phyloP scores from a whole-genome alignment of 92 coral and sea anemone genomes.

The Epizoanthus ramosus region DNA sequence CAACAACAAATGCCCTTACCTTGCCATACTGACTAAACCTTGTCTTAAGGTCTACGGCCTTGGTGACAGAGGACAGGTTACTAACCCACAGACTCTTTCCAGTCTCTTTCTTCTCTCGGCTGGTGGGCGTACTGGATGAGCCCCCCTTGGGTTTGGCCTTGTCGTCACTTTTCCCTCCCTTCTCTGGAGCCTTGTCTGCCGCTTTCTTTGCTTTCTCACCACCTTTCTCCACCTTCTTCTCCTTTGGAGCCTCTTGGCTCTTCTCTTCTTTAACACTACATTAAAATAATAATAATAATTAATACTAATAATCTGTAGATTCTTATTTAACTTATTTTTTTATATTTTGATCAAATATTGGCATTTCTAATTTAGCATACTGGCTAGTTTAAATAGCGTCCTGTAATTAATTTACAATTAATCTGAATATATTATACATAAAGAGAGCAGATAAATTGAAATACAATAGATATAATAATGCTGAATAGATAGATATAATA shows the following conservation, averaged over 20 bases:
- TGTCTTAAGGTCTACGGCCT: constrained; percentile 99
- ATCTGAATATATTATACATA: too few species aligned
- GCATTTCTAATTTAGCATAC: too few species aligned
- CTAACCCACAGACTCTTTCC: constrained; percentile 99
- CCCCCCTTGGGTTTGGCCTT: constrained; percentile 45
- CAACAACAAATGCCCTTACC: constrained; percentile 53
- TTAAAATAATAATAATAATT: neutral
- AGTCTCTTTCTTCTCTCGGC: constrained; percentile 82
- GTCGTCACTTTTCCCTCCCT: constrained; percentile 24
- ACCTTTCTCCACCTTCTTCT: constrained; percentile 50
- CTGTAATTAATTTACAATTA: too few species aligned
- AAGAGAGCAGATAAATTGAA: too few species aligned
- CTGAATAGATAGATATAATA: too few species aligned
- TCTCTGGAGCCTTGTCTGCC: constrained; percentile 18
- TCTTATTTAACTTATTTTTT: too few species aligned
- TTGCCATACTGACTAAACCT: constrained; percentile 97
- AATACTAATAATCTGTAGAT: neutral
- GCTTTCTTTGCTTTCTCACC: constrained; percentile 43
- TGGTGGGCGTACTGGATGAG: constrained; percentile 30
- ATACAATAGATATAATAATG: too few species aligned
- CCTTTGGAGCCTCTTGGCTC: constrained; percentile 27
- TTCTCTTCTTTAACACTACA: constrained; percentile 13
- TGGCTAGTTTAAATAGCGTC: too few species aligned
- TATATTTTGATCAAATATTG: too few species aligned
- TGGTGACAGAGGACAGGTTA: constrained; percentile 92